Base-by-base conservation (phyloP, 2,888 invertebrate species). In the Brenthis ino region DNA sequence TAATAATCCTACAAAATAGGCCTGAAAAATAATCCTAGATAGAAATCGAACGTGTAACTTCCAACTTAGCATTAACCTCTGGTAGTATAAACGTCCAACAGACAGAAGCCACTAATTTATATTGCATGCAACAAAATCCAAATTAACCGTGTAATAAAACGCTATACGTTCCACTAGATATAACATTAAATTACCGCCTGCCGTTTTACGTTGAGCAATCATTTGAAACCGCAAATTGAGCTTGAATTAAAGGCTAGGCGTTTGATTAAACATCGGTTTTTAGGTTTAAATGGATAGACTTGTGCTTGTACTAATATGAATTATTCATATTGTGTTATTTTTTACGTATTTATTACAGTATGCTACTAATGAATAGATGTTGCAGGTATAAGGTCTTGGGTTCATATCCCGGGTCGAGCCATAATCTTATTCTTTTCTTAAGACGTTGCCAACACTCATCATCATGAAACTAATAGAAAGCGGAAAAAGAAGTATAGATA, bases 181-280 rank as follows among this genome's bases (percentile, higher is more conserved):
- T 75, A 71, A 72, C 70, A 69, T 72, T 75, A 74, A 73, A 72
- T 74, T 71, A 72, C 69, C 77, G 77, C 76, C 77, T 74, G 73
- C 55, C 77, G 67, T 71, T 77, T 76, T 76, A 67, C 70, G 64
- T 65, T 65, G 67, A 72, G 77, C 77, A 77, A 77, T 75, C 74
- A 76, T 77, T 77, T 69, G 68, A 54, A 61, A 64, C 65, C 75
- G 64, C 74, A 72, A 74, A 75, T 75, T 72, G 74, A 55, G 68
- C 73, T 64, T 63, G 70, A 75, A 75, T 76, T 73, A 76, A 75
- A 75, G 73, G 69, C 69, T 68, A 75, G 75, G 75, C 74, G 73
- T 71, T 64, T 73, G 71, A 73, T 73, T 73, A 73, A 67, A 71
- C 69, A 65, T 61, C 37, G 72, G 64, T 67, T 70, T 68, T 70